phyloP scores from a whole-genome alignment of 2,113 vertebrate genomes.

The Toxostoma redivivum region DNA sequence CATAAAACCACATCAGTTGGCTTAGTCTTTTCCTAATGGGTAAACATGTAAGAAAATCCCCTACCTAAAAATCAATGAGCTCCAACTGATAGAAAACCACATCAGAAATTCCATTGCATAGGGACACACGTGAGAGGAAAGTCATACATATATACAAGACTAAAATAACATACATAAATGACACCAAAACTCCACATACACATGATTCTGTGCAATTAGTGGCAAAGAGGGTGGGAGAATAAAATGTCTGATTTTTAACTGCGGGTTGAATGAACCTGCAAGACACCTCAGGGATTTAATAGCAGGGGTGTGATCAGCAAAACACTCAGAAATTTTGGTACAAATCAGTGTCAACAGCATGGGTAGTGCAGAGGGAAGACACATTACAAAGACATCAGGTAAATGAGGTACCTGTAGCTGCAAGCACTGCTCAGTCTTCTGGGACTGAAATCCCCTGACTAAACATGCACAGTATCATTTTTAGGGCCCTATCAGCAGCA shows the following conservation, averaged over 20 bases:
- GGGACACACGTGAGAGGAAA: not conserved
- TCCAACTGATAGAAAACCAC: not conserved
- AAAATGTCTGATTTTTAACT: not conserved
- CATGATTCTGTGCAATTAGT: not conserved
- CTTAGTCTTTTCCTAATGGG: not conserved
- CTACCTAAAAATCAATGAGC: not conserved
- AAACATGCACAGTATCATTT: not conserved
- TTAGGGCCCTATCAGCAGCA: not conserved
- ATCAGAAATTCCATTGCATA: not conserved
- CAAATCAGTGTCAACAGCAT: not conserved
- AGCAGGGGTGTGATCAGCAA: not conserved
- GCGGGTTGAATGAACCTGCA: not conserved
- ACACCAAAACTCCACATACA: not conserved
- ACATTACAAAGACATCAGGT: not conserved
- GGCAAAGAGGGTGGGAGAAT: not conserved
- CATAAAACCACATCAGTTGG: not conserved
- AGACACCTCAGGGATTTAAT: not conserved
- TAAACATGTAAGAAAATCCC: not conserved
- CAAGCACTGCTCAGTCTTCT: not conserved
- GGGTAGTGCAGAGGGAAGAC: not conserved
- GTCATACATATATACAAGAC: accelerated
- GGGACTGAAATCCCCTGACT: not conserved
- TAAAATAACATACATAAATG: not conserved
- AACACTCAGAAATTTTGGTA: not conserved
- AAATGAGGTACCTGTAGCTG: not conserved